Percentiles rank a stretch among this genome's conserved stretches.
Evolutionary conservation across 2,797 vertebrate species (phyloP).

Genomic region (Apodemus agrarius): DNA sequence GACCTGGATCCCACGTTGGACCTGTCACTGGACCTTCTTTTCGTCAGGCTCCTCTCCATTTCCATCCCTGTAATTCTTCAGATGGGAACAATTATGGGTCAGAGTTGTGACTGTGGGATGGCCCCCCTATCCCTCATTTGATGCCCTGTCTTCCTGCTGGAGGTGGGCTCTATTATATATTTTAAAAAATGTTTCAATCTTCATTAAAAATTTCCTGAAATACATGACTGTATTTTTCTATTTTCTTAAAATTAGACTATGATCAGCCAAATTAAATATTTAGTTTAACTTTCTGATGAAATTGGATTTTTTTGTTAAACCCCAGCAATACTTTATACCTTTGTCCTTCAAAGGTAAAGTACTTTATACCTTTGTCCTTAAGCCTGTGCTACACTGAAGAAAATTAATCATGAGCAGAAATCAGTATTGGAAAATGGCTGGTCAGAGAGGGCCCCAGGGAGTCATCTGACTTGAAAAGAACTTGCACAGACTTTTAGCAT

Average conservation of each 20-base stretch:
- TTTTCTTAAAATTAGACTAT: neutral
- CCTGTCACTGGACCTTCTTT: no score
- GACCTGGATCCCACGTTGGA: no score
- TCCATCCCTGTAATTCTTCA: no score
- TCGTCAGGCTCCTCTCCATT: no score
- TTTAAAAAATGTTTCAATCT: neutral
- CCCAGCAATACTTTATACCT: neutral
- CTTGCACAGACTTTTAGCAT: neutral
- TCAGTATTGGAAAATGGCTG: neutral
- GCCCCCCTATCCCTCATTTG: no score
- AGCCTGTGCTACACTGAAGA: neutral
- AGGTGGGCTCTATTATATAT: no score
- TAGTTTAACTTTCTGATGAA: constrained; percentile 43
- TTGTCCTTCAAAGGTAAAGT: neutral
- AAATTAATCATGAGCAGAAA: neutral
- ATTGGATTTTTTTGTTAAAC: neutral
- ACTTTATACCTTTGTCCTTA: neutral
- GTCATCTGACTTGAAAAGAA: neutral
- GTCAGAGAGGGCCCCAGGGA: neutral
- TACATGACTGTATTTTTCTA: neutral
- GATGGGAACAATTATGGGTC: no score
- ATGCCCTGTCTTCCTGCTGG: no score
- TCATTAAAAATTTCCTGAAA: constrained; percentile 8
- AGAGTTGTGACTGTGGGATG: no score
- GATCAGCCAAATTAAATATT: neutral